These are phyloP conservation scores for Emydura subglobosa DNA, from an alignment of 2,113 vertebrate genomes.

Conservation along the genomic window DNA sequence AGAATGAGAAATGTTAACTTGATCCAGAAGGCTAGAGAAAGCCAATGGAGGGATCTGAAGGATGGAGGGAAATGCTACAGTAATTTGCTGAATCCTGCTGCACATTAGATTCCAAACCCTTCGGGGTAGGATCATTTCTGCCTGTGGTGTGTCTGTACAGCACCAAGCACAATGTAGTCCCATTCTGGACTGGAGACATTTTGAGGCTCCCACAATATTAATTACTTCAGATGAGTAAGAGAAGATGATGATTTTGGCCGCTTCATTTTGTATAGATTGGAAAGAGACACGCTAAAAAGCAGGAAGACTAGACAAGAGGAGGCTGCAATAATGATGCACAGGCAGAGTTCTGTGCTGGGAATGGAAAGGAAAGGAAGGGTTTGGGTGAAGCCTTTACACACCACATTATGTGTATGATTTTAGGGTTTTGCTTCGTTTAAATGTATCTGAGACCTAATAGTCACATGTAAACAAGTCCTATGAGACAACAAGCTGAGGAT, in stretches of 20 bases:
- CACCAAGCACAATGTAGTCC: not conserved
- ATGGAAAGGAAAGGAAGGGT: not conserved
- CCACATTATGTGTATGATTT: not conserved
- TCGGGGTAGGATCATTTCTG: not conserved
- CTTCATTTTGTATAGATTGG: not conserved
- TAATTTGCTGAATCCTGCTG: conserved; percentile 28
- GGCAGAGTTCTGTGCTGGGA: not conserved
- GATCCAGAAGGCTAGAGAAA: not conserved
- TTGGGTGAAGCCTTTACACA: not conserved
- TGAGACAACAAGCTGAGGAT: not conserved
- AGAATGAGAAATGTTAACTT: not conserved
- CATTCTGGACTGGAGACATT: not conserved
- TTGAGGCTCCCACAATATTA: not conserved
- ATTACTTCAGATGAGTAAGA: not conserved
- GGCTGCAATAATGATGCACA: not conserved
- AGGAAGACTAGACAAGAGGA: not conserved
- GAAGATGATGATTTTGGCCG: not conserved
- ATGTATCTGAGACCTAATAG: not conserved
- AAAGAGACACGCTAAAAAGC: not conserved
- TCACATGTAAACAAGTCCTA: not conserved
- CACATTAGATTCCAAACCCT: conserved; percentile 51
- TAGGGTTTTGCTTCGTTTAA: not conserved
- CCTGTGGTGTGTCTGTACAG: not conserved
- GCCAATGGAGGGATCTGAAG: not conserved
- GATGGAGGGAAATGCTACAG: conserved; percentile 32